Conservation (phyloP, 1,140 invertebrate species). For the Scaptomyza montana region DNA sequence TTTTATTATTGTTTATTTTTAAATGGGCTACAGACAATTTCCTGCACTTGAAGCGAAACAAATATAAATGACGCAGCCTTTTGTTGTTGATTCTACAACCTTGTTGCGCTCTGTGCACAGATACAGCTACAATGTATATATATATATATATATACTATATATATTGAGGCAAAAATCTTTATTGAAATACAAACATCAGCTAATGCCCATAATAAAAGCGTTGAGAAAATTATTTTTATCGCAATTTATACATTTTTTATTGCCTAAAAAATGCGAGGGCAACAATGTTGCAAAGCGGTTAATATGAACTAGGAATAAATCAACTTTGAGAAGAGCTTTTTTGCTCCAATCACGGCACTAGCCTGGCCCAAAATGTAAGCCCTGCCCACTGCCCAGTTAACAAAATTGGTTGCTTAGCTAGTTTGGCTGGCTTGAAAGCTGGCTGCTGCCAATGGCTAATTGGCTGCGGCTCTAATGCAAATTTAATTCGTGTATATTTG, state of each 20-base stretch:
- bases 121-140: conserved; percentile 12
- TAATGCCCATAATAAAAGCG: conserved; percentile 51
- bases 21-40: conserved; percentile 83
- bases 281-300: not conserved
- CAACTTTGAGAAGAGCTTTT: not conserved
- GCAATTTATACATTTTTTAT: conserved; percentile 50
- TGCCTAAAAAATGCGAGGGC: conserved; percentile 15
- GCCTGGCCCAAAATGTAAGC: not conserved
- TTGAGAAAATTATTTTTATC: conserved; percentile 48
- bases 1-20: conserved; percentile 83
- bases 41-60: conserved; percentile 80
- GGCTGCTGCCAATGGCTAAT: conserved; percentile 52
- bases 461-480: conserved; percentile 77
- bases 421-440: conserved; percentile 6
- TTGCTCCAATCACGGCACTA: not conserved
- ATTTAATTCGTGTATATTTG: conserved; percentile 79
- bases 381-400: not conserved
- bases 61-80: conserved; percentile 78
- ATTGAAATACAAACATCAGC: conserved; percentile 57
- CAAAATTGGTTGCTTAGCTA: not conserved
- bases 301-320: too few relatives aligned
- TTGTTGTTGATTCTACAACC: conserved; percentile 32
- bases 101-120: conserved; percentile 32
- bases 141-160: conserved; percentile 7
- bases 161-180: conserved; percentile 58